These are phyloP conservation scores for Meteorus cinctellus DNA, from an alignment of 2,888 invertebrate genomes.

Conservation along the genomic window DNA sequence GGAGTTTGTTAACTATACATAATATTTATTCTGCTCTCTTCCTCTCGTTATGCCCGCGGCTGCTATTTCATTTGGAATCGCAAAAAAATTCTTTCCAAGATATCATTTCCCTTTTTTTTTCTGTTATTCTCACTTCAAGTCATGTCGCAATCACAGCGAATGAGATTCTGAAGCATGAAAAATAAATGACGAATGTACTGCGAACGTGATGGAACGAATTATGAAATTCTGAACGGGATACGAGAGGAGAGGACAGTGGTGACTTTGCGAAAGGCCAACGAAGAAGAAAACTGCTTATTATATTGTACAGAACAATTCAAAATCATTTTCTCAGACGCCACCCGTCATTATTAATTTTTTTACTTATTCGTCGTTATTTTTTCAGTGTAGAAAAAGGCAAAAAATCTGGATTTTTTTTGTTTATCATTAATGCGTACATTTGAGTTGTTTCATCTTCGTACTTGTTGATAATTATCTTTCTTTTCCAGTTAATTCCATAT, in stretches of 20 bases:
- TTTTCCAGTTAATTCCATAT: slow-evolving; percentile 18
- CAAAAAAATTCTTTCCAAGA: neutral
- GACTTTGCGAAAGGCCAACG: slow-evolving; percentile 38
- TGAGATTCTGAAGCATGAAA: slow-evolving; percentile 15
- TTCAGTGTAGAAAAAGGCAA: slow-evolving; percentile 68
- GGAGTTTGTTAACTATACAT: slow-evolving; percentile 32
- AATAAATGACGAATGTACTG: slow-evolving; percentile 36
- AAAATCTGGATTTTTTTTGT: slow-evolving; percentile 58
- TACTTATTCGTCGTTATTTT: slow-evolving; percentile 2
- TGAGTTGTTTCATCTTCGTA: slow-evolving; percentile 14
- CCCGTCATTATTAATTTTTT: slow-evolving; percentile 3
- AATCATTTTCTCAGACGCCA: slow-evolving; percentile 52
- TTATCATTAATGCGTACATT: slow-evolving; percentile 28
- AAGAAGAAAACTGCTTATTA: slow-evolving; percentile 45
- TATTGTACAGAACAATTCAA: slow-evolving; percentile 59
- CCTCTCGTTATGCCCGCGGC: neutral
- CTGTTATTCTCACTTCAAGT: neutral
- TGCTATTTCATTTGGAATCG: slow-evolving; percentile 9
- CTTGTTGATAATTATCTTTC: neutral
- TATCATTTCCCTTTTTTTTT: slow-evolving; percentile 34
- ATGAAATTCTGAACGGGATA: slow-evolving; percentile 26
- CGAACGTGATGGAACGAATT: slow-evolving; percentile 37
- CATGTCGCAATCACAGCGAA: slow-evolving; percentile 17
- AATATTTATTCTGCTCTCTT: neutral
- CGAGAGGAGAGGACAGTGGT: slow-evolving; percentile 24